Percentiles rank a stretch among this genome's conserved stretches.
phyloP scores from a whole-genome alignment of 1,140 invertebrate genomes.

The Cherax quadricarinatus region DNA sequence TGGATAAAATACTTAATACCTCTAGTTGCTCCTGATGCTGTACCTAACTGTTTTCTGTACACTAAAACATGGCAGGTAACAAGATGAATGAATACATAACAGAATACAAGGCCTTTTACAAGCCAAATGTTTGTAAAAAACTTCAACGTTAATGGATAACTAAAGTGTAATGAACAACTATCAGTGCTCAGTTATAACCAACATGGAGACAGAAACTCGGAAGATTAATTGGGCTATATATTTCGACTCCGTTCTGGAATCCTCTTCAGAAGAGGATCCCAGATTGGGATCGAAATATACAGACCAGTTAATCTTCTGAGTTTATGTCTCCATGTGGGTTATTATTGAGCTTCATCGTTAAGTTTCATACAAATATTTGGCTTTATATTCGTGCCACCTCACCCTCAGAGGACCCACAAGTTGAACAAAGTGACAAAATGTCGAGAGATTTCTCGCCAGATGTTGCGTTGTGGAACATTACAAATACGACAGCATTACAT shows the following conservation, averaged over 20 bases:
- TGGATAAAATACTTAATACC: slow-evolving; percentile 44
- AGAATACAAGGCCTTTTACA: slow-evolving; percentile 23
- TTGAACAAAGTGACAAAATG: slow-evolving; percentile 30
- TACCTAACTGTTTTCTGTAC: slow-evolving; percentile 45
- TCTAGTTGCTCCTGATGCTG: slow-evolving; percentile 44
- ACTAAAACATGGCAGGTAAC: slow-evolving; percentile 32
- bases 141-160: no score
- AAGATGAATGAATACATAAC: slow-evolving; percentile 26
- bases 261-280: no score
- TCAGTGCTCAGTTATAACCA: no score
- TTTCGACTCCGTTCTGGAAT: no score
- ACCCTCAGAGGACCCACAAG: slow-evolving; percentile 21
- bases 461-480: slow-evolving; percentile 38
- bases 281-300: no score
- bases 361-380: slow-evolving; percentile 9
- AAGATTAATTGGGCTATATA: no score
- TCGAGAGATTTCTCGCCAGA: neutral
- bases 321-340: no score
- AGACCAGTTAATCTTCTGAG: no score
- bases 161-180: no score
- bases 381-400: neutral
- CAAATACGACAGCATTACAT: slow-evolving; percentile 48
- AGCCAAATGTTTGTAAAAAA: neutral
- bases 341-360: neutral
- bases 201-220: no score